These are phyloP conservation scores for Nephrotoma appendiculata DNA, from an alignment of 2,888 invertebrate species.

Conservation along the genomic window DNA sequence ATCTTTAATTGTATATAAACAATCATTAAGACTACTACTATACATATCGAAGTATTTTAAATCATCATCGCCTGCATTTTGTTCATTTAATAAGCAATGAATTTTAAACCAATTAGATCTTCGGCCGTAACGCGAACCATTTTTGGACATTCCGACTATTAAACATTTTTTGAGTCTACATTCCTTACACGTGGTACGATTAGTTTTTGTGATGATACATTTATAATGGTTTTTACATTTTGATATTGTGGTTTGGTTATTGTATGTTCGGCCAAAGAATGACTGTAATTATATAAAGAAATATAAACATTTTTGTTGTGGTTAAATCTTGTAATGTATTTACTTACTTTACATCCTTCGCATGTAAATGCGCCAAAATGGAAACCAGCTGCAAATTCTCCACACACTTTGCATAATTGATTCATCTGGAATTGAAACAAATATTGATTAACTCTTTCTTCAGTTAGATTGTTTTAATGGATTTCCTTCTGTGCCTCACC, in stretches of 20 bases:
- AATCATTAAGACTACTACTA: not conserved
- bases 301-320: not conserved
- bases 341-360: slow-evolving; percentile 85
- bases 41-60: not conserved
- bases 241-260: slow-evolving; percentile 77
- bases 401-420: slow-evolving; percentile 92
- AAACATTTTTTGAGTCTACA: slow-evolving; percentile 81
- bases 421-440: slow-evolving; percentile 60
- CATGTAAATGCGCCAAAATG: slow-evolving; percentile 93
- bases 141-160: slow-evolving; percentile 87
- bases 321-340: not conserved
- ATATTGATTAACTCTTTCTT: too few species aligned
- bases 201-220: slow-evolving; percentile 89
- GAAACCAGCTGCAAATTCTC: slow-evolving; percentile 88
- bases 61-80: slow-evolving; percentile 20
- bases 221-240: slow-evolving; percentile 90
- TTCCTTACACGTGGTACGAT: slow-evolving; percentile 88
- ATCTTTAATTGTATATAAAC: not conserved
- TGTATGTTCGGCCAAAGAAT: slow-evolving; percentile 89
- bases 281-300: slow-evolving; percentile 52
- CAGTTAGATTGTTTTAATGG: too few species aligned
- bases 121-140: slow-evolving; percentile 80
- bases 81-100: slow-evolving; percentile 81
- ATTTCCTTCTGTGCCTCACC: too few species aligned
- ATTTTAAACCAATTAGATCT: slow-evolving; percentile 95